Evolutionary conservation across 1,140 invertebrate genomes (phyloP), one percentile per base, ranked within the genome.

Genomic region (Drosophila ercepeae): DNA sequence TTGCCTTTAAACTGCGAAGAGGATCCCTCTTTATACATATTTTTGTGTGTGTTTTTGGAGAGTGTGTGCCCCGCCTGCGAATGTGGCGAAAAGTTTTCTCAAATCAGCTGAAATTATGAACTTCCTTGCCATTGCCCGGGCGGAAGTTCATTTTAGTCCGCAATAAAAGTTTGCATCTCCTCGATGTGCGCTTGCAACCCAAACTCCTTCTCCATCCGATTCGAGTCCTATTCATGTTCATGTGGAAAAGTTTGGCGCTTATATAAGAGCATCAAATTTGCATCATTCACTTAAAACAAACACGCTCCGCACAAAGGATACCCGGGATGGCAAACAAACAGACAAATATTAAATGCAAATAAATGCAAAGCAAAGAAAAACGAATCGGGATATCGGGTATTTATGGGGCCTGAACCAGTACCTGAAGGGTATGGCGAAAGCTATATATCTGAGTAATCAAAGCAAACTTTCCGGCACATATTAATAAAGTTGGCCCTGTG

Each of bases 71-170:
- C 39, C 57, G 52, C 39, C 41, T 39, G 39, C 59, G 46, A 69
- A 68, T 78, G 53, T 82, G 73, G 78, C 68, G 46, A 68, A 88
- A 84, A 84, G 42, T 68, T 84, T 84, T 86, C 39, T 68, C 77
- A 86, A 86, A 86, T 86, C 82, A 86, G 82, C 69, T 88, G 74
- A 86, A 88, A 86, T 89, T 89, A 89, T 89, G 86, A 89, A 89
- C 86, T 89, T 84, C 84, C 79, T 81, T 73, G 70, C 58, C 68
- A 71, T 58, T 71, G 68, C 68, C 63, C 57, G 44, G 64, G 75
- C 86, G 86, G 86, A 89, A 89, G 86, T 89, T 89, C 86, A 89
- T 89, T 89, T 89, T 86, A 89, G 89, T 60, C 73, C 77, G 76
- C 76, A 86, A 89, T 86, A 86, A 86, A 86, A 86, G 82, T 86